phyloP scores from a whole-genome alignment of 2,888 invertebrate genomes.

The Tryphoninae sp. region DNA sequence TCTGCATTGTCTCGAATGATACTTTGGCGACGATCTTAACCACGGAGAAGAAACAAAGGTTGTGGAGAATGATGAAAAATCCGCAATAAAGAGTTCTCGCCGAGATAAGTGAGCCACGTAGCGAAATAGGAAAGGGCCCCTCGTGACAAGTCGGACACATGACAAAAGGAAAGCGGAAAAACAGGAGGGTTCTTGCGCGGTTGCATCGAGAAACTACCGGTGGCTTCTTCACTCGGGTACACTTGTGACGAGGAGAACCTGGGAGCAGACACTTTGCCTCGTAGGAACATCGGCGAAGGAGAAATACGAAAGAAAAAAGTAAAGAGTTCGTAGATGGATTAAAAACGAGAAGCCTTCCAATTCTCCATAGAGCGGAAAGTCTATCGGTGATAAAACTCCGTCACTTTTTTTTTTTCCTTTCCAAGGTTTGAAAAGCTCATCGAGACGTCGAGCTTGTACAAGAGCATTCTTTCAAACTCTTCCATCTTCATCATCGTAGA shows the following conservation, averaged over 20 bases:
- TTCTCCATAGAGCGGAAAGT: conserved; percentile 33
- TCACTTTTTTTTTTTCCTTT: conserved; percentile 23
- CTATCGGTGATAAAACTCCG: conserved; percentile 36
- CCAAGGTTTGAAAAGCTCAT: conserved; percentile 11
- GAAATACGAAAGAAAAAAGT: conserved; percentile 25
- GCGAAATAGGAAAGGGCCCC: not conserved
- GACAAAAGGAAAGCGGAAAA: conserved; percentile 16
- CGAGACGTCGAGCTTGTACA: conserved; percentile 6
- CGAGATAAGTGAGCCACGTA: conserved; percentile 19
- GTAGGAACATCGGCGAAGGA: conserved; percentile 35
- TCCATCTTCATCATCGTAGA: conserved; percentile 1
- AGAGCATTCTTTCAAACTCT: not conserved
- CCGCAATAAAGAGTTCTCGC: conserved; percentile 16
- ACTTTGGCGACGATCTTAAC: conserved; percentile 18
- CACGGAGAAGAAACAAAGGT: not conserved
- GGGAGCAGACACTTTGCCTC: conserved; percentile 15
- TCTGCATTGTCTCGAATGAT: conserved; percentile 11
- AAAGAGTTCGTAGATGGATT: conserved; percentile 14
- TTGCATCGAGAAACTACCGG: conserved; percentile 17
- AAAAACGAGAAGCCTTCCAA: conserved; percentile 23
- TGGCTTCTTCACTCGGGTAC: conserved; percentile 22
- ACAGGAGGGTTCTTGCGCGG: conserved; percentile 16
- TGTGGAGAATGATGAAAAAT: conserved; percentile 29
- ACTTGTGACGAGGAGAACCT: conserved; percentile 21
- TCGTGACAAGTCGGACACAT: conserved; percentile 9